Conservation (phyloP, 92 coral and sea anemone species). For the Parazoanthus swiftii region DNA sequence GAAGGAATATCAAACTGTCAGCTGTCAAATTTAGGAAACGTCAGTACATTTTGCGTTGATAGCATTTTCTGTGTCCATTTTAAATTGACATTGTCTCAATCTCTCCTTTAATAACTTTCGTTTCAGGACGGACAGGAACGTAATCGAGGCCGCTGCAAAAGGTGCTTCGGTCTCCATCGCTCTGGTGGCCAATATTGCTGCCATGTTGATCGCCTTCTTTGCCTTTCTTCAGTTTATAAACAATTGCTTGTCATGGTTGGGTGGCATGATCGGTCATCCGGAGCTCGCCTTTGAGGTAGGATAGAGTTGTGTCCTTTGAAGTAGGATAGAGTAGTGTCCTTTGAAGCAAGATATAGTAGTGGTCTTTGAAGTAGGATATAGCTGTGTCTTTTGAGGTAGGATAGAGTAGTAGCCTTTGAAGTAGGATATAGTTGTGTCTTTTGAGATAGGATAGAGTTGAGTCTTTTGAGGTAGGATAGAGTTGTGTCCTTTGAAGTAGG, state of each 20-base stretch:
- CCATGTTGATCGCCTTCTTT: conserved; percentile 89
- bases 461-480: not conserved
- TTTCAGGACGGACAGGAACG: conserved; percentile 80
- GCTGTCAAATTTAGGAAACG: no score
- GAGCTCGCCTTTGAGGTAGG: conserved; percentile 88
- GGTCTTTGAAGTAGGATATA: not conserved
- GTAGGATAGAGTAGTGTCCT: not conserved
- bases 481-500: not conserved
- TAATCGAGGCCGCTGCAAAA: conserved; percentile 95
- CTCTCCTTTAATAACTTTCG: not conserved
- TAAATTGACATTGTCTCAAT: not conserved
- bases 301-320: not conserved
- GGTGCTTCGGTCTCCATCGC: conserved; percentile 91
- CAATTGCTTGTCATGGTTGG: conserved; percentile 75
- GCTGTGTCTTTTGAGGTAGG: not conserved
- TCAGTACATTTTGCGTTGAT: no score
- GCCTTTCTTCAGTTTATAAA: conserved; percentile 88
- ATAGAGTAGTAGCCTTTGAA: no score
- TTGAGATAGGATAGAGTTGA: not conserved
- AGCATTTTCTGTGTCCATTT: not conserved
- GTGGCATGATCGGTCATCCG: conserved; percentile 82
- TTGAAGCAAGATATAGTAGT: not conserved
- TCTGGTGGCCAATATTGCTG: conserved; percentile 93
- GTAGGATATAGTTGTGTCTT: not conserved
- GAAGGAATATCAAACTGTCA: no score